Evolutionary conservation across 2,888 invertebrate genomes (phyloP), one percentile per base, ranked within the genome.

Genomic region (Phania funesta): DNA sequence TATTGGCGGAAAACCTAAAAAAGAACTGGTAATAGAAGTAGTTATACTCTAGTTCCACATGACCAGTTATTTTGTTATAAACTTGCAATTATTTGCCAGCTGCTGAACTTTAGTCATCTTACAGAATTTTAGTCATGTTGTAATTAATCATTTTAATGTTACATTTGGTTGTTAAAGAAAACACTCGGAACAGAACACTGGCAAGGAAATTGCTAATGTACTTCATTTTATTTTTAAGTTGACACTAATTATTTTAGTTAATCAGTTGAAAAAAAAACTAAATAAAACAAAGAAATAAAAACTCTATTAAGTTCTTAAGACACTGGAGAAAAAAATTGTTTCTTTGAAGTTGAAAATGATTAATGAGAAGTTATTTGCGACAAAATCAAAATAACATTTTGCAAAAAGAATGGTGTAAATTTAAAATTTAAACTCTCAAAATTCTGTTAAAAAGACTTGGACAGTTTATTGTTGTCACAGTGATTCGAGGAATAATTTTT

Each of bases 231-330:
- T 77, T 77, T 81, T 77, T 50, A 82, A 77, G 68, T 74, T 82
- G 81, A 81, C 81, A 81, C 81, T 81, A 81, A 82, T 78, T 82
- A 82, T 78, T 74, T 82, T 62, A 80, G 67, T 82, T 78, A 73
- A 74, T 68, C 68, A 77, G 38, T 58, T 46, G 50, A 70, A 26
- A 65, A 44, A 67, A 32, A 32, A 26, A 58, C 16, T 20, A 24
- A 32, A 52, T 52, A 50, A 54, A 50, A 41, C 38, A 18, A 8
- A n/a, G 1, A 54, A 13, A 29, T 29, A 26, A 54, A 54, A 68
- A n/a, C 24, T 35, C 35, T 22, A 35, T 48, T 64, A 22, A 64
- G 9, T 46, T 44, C 18, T 26, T 18, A 60, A 13, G 44, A 18
- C 41, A 44, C 20, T 46, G 6, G 7, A 11, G n/a, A 8, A 8